A percentile compares a stretch with the other conserved stretches of the same genome.
phyloP scores from a whole-genome alignment of 2,888 invertebrate genomes.

The Dynastes tityus region DNA sequence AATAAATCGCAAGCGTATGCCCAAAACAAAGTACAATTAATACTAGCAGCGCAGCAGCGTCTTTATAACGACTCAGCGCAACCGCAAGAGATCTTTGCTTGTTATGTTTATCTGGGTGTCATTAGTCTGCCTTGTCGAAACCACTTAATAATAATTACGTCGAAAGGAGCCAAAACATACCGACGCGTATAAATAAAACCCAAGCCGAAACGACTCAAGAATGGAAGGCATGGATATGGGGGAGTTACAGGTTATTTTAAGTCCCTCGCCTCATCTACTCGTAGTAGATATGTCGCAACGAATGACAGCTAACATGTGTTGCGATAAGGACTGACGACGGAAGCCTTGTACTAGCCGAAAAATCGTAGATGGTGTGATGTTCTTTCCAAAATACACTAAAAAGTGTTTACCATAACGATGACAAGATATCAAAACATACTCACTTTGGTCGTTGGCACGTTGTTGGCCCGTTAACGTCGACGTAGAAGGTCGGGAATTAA shows the following conservation, averaged over 20 bases:
- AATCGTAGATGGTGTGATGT: slow-evolving; percentile 61
- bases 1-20: slow-evolving; percentile 38
- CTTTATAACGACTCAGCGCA: background rate
- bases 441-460: background rate
- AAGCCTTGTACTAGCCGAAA: slow-evolving; percentile 52
- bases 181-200: slow-evolving; percentile 15
- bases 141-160: slow-evolving; percentile 48
- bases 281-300: slow-evolving; percentile 58
- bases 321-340: slow-evolving; percentile 62
- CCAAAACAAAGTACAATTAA: slow-evolving; percentile 39
- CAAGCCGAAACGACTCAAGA: slow-evolving; percentile 17
- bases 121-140: slow-evolving; percentile 24
- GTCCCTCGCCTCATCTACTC: slow-evolving; percentile 45
- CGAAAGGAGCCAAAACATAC: slow-evolving; percentile 16
- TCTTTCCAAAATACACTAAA: slow-evolving; percentile 58
- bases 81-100: background rate
- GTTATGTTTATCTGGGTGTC: slow-evolving; percentile 1
- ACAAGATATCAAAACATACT: slow-evolving; percentile 58
- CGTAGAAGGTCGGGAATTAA: too few relatives aligned
- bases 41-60: background rate
- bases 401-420: slow-evolving; percentile 60
- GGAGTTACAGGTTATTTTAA: slow-evolving; percentile 54
- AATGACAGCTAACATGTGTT: slow-evolving; percentile 65
- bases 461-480: too few relatives aligned
- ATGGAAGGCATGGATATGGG: background rate